Conservation (phyloP, 2,113 vertebrate species). For the Pristiophorus japonicus region DNA sequence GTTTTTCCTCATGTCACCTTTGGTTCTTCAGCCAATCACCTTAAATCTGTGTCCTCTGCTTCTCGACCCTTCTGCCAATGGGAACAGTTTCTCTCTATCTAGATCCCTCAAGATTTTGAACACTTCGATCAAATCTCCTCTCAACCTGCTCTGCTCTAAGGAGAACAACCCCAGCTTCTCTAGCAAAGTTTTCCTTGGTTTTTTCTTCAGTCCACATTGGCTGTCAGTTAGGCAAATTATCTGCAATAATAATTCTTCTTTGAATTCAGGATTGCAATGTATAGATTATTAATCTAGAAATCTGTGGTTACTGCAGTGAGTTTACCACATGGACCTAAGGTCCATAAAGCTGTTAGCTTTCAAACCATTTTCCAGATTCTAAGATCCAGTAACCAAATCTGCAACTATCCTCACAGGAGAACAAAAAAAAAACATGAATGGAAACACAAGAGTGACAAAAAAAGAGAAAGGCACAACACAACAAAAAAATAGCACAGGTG, state of each 20-base stretch:
- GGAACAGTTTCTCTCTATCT: too few relatives aligned
- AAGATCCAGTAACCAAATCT: not conserved
- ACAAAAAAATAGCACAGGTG: not conserved
- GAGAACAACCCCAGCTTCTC: not conserved
- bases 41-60: too few relatives aligned
- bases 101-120: too few relatives aligned
- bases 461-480: not conserved
- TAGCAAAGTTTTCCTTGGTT: not conserved
- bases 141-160: too few relatives aligned
- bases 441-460: not conserved
- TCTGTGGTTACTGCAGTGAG: not conserved
- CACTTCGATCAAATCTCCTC: too few relatives aligned
- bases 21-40: too few relatives aligned
- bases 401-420: not conserved
- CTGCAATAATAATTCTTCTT: not conserved
- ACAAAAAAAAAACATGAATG: not conserved
- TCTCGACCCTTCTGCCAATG: too few relatives aligned
- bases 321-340: not conserved
- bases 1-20: too few relatives aligned
- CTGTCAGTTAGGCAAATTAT: not conserved
- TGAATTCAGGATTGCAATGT: not conserved
- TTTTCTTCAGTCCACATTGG: not conserved
- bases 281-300: not conserved
- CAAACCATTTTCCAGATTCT: not conserved
- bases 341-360: not conserved